phyloP scores from a whole-genome alignment of 2,113 vertebrate genomes.

The Cromileptes altivelis region DNA sequence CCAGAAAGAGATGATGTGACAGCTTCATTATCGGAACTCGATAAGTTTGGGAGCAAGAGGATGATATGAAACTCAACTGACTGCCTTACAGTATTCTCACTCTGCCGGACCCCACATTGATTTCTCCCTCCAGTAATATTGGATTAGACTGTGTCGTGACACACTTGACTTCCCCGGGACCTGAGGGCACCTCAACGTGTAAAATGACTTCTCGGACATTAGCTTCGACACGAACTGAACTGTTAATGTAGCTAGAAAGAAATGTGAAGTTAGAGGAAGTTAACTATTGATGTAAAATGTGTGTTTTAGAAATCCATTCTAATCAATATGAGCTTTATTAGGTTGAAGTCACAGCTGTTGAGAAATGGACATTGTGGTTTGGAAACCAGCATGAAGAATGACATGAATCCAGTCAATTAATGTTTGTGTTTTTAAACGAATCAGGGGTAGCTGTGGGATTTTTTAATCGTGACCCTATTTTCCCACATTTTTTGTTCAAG shows the following conservation, averaged over 20 bases:
- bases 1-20: slow-evolving; percentile 45
- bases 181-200: slow-evolving; percentile 17
- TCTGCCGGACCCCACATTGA: slow-evolving; percentile 51
- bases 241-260: slow-evolving; percentile 13
- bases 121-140: slow-evolving; percentile 55
- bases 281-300: not conserved
- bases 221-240: slow-evolving; percentile 1
- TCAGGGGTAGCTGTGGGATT: no score
- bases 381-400: no score
- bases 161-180: slow-evolving; percentile 37
- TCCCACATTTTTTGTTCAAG: no score
- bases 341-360: not conserved
- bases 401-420: no score
- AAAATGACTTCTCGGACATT: slow-evolving; percentile 41
- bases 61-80: slow-evolving; percentile 38
- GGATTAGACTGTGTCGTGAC: slow-evolving; percentile 64
- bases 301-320: not conserved
- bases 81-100: slow-evolving; percentile 48
- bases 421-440: no score
- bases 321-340: not conserved
- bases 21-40: slow-evolving; percentile 60
- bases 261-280: not conserved
- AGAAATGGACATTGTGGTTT: not conserved
- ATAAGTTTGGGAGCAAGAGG: slow-evolving; percentile 41
- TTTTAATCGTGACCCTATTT: no score